phyloP scores from a whole-genome alignment of 2,113 vertebrate genomes.

The Tringa solitaria region DNA sequence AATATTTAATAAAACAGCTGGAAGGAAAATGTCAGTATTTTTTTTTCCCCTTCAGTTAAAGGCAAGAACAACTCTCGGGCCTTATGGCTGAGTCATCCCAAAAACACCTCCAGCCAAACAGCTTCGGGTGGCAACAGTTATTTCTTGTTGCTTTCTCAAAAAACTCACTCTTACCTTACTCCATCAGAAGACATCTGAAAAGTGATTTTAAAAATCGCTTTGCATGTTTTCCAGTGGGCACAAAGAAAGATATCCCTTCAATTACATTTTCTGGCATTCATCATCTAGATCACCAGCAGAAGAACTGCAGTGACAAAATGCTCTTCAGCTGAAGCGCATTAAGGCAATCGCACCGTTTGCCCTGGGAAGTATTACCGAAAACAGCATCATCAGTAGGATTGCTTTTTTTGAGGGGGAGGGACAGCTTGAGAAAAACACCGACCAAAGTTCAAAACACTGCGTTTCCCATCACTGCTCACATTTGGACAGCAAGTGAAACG shows the following conservation, averaged over 20 bases:
- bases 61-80: not conserved
- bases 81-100: not conserved
- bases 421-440: not conserved
- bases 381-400: not conserved
- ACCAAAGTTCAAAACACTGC: not conserved
- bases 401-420: not conserved
- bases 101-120: slow-evolving; percentile 39
- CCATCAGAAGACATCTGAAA: not conserved
- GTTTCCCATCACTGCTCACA: not conserved
- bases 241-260: not conserved
- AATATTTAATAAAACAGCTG: slow-evolving; percentile 3
- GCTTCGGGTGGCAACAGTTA: not conserved
- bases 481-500: not conserved
- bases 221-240: not conserved
- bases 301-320: not conserved
- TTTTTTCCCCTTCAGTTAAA: not conserved
- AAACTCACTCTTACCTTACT: not conserved
- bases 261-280: not conserved
- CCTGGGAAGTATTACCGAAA: not conserved
- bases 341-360: not conserved
- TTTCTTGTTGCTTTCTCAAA: not conserved
- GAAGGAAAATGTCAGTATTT: not conserved
- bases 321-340: not conserved
- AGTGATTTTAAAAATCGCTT: not conserved
- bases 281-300: not conserved